Base-by-base conservation (phyloP, 2,113 vertebrate genomes). In the Alethe diademata region DNA sequence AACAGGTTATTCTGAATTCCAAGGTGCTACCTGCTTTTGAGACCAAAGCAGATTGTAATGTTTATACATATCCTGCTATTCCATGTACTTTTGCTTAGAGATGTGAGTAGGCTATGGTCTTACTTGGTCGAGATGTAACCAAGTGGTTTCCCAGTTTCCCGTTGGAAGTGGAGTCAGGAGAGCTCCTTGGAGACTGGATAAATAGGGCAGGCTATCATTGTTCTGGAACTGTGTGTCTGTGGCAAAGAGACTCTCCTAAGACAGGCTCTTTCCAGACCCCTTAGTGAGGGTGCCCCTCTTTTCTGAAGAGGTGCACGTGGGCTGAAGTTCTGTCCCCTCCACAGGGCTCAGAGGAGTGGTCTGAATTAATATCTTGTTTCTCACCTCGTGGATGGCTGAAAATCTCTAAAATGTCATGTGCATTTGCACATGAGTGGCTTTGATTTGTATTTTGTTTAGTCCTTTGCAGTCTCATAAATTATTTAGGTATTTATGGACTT, bases 1-100 rank as follows among this genome's bases (percentile, higher is more conserved):
- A 75, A 83, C 8, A 35, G 51, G 24, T 74, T 86, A 18, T 58
- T 94, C 81, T 56, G 48, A 83, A 72, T 91, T 85, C 36, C 18
- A 31, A 38, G 31, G 22, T 56, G 15, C 73, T 71, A 2, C 28
- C 31, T 12, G 1, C 57, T 48, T 86, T 35, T 51, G 57, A 85
- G 65, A 91, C 22, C 35, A 71, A 73, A 92, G 24, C 48, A 80
- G 43, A 31, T 45, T 11, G 17, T 54, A 40, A 56, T 18, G 5
- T 64, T 0, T 28, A 4, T 50, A 31, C 18, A 28, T 64, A 24
- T 25, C 9, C n/a, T 51, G 26, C 29, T 71, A 3, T 35, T 82
- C 40, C 33, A 38, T 12, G 14, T 56, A 6, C 23, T 62, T 58
- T 23, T 70, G 24, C 25, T 57, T 43, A 25, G 61, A 54, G 26